Evolutionary conservation across 1,140 invertebrate species (phyloP).

Genomic region (Babylonia areolata): DNA sequence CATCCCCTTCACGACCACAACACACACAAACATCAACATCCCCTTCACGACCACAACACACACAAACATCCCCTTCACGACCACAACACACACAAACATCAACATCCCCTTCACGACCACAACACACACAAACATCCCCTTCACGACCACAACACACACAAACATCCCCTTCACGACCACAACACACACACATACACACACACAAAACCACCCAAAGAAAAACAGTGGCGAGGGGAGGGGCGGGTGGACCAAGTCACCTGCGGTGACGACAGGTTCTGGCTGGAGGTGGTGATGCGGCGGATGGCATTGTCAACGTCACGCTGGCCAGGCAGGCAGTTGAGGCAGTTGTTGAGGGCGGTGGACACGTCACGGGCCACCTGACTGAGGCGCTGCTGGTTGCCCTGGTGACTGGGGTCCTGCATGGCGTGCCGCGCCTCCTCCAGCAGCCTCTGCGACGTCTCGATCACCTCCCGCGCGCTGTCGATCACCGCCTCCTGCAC

Average conservation of each 20-base stretch:
- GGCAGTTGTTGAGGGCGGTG: constrained; percentile 78
- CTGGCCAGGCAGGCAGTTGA: constrained; percentile 91
- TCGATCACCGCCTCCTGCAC: constrained; percentile 78
- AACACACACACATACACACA: no score
- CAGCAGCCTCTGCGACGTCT: constrained; percentile 85
- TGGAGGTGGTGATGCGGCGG: constrained; percentile 84
- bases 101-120: no score
- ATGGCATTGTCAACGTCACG: constrained; percentile 92
- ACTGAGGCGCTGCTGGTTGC: constrained; percentile 24
- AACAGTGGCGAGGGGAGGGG: no score
- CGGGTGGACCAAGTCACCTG: constrained; percentile 75
- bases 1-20: no score
- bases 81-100: no score
- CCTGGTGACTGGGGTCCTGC: constrained; percentile 79
- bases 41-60: no score
- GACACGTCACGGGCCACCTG: constrained; percentile 77
- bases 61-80: no score
- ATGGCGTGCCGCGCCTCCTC: constrained; percentile 85
- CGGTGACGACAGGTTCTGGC: constrained; percentile 83
- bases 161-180: no score
- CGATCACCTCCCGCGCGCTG: constrained; percentile 85
- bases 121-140: no score
- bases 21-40: no score
- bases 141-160: no score
- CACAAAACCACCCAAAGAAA: no score